Evolutionary conservation across 2,113 vertebrate genomes (phyloP).

Genomic region (Eclectus roratus): DNA sequence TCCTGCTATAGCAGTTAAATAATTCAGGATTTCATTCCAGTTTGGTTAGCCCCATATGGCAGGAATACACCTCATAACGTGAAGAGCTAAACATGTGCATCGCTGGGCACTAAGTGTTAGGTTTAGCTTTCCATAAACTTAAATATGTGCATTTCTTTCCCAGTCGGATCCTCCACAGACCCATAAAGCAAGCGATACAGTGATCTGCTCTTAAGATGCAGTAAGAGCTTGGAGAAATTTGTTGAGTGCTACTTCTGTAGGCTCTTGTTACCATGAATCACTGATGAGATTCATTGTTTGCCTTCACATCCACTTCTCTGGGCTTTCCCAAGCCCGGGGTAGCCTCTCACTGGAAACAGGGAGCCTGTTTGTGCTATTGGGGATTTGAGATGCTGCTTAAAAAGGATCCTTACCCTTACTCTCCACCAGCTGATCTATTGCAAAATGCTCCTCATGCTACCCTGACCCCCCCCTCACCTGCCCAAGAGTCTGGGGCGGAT

Average conservation of each 20-base stretch:
- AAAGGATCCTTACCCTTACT: not conserved
- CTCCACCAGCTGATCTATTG: not conserved
- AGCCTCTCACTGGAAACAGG: not conserved
- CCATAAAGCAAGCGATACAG: constrained; percentile 26
- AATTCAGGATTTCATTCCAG: not conserved
- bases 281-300: not conserved
- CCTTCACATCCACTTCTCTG: not conserved
- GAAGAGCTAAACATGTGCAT: not conserved
- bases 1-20: not conserved
- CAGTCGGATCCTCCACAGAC: constrained; percentile 20
- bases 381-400: not conserved
- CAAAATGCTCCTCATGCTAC: not conserved
- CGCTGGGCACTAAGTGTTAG: not conserved
- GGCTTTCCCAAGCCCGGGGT: not conserved
- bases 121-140: constrained; percentile 34
- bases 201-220: constrained; percentile 19
- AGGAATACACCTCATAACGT: not conserved
- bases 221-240: constrained; percentile 40
- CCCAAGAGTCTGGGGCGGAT: not conserved
- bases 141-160: constrained; percentile 50
- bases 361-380: not conserved
- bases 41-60: not conserved
- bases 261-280: constrained; percentile 4
- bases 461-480: not conserved
- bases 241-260: constrained; percentile 28